These are phyloP conservation scores for Ahaetulla prasina DNA, from an alignment of 2,113 vertebrate genomes.

Conservation along the genomic window DNA sequence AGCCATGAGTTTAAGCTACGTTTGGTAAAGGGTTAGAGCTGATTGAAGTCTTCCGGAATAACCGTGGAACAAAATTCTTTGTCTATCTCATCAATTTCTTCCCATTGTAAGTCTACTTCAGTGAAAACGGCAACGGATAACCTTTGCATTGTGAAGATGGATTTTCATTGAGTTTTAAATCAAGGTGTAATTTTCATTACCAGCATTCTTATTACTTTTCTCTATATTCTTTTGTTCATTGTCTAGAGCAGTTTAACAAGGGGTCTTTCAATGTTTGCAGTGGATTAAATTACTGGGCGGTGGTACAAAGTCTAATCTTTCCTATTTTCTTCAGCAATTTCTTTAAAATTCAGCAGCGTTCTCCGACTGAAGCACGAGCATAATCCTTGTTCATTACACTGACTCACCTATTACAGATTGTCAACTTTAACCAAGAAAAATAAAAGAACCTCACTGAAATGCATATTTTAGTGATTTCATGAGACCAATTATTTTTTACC, in stretches of 20 bases:
- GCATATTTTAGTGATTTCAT: background rate
- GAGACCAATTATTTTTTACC: background rate
- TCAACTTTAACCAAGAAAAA: background rate
- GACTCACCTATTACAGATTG: background rate
- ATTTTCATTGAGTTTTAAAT: slow-evolving; percentile 15
- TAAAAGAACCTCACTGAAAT: background rate
- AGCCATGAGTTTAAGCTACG: no score
- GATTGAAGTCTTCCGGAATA: background rate
- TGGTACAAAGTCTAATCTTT: background rate
- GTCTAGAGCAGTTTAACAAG: background rate
- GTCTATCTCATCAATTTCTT: background rate
- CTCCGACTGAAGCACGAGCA: background rate
- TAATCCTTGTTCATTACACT: background rate
- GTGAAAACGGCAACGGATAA: background rate
- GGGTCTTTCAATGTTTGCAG: background rate
- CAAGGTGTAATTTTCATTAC: slow-evolving; percentile 3
- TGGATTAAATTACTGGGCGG: slow-evolving; percentile 1
- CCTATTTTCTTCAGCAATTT: slow-evolving; percentile 7
- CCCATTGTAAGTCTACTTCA: slow-evolving; percentile 4
- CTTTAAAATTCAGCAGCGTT: slow-evolving; percentile 1
- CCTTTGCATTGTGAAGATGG: slow-evolving; percentile 8
- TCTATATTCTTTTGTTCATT: slow-evolving; percentile 16
- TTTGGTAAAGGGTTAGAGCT: no score
- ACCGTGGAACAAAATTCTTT: background rate
- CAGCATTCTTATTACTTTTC: background rate